Conservation (phyloP, 2,888 invertebrate genomes). For the Drosophila nigricruria region DNA sequence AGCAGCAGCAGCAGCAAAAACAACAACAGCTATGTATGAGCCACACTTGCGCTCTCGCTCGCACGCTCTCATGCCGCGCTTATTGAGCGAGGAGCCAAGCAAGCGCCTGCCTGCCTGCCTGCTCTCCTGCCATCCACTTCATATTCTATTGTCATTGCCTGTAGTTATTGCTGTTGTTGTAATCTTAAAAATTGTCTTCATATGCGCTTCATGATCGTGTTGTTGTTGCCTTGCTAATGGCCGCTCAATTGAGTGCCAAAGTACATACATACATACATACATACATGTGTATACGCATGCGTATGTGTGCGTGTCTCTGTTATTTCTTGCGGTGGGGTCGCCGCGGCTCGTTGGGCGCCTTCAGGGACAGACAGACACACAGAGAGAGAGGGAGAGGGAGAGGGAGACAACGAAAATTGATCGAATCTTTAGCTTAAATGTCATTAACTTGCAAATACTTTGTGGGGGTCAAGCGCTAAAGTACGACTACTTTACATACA, state of each 20-base stretch:
- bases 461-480: conserved; percentile 41
- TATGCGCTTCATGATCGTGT: conserved; percentile 51
- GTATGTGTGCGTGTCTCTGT: conserved; percentile 25
- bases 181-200: conserved; percentile 80
- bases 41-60: conserved; percentile 44
- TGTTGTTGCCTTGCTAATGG: conserved; percentile 75
- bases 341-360: conserved; percentile 46
- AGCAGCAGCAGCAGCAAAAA: conserved; percentile 42
- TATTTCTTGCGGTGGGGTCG: conserved; percentile 61
- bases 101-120: conserved; percentile 27
- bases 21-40: conserved; percentile 42
- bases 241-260: conserved; percentile 79
- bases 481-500: conserved; percentile 19
- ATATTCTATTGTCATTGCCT: conserved; percentile 78
- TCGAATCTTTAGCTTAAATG: conserved; percentile 48
- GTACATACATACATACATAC: conserved; percentile 51
- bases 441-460: conserved; percentile 48
- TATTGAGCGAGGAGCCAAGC: conserved; percentile 51
- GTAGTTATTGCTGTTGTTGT: conserved; percentile 62
- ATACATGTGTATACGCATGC: background rate
- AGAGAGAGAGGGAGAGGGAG: background rate
- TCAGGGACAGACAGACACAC: conserved; percentile 22
- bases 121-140: conserved; percentile 55
- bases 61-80: conserved; percentile 34
- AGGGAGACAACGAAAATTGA: conserved; percentile 23